These are phyloP conservation scores for Pithecia hirsuta DNA, from an alignment of 2,797 vertebrate species.

Conservation along the genomic window DNA sequence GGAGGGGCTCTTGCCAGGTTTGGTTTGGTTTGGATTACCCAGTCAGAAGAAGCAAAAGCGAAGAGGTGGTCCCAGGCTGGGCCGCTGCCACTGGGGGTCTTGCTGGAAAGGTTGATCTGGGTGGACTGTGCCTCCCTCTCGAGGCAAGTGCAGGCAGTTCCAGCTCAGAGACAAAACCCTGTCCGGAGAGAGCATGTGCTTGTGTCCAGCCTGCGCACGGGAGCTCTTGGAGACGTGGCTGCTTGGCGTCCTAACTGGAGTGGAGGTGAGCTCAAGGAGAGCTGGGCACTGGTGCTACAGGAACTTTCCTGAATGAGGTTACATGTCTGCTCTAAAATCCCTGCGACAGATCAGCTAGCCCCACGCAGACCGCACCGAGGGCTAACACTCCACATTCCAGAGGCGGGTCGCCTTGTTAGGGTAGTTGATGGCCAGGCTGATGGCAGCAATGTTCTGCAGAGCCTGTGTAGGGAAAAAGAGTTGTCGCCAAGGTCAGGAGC, in stretches of 20 bases:
- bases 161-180: background rate
- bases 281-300: constrained; percentile 73
- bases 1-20: background rate
- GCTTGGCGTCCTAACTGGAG: background rate
- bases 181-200: background rate
- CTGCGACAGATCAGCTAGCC: constrained; percentile 71
- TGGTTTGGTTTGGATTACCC: background rate
- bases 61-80: background rate
- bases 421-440: constrained; percentile 99
- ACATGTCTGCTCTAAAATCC: constrained; percentile 75
- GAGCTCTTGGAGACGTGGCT: background rate
- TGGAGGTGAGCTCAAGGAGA: background rate
- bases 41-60: constrained; percentile 23
- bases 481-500: background rate
- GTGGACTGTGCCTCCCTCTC: background rate
- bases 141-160: background rate
- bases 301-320: constrained; percentile 75
- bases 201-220: background rate
- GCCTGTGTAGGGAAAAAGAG: constrained; percentile 85
- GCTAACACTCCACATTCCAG: constrained; percentile 86
- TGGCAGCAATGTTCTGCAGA: constrained; percentile 97
- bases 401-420: constrained; percentile 97
- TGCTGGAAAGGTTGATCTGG: background rate
- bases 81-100: background rate
- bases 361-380: constrained; percentile 55